These are phyloP conservation scores for Pseudomugil tenellus DNA, from an alignment of 2,797 vertebrate genomes.

Conservation along the genomic window DNA sequence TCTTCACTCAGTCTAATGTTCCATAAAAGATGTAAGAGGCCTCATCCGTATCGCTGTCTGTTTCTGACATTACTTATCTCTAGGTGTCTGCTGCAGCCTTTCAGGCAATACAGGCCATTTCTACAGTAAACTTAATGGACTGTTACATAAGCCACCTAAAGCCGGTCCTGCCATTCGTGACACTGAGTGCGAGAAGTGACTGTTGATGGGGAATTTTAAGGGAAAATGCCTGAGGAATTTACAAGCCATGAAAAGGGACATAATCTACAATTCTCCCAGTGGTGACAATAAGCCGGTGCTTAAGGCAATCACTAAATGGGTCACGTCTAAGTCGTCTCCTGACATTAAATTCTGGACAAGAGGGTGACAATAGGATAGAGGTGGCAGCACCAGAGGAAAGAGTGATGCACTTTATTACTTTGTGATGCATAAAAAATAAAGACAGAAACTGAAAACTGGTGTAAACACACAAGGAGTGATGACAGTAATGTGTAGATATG, in stretches of 20 bases:
- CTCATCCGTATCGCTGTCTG: constrained; percentile 63
- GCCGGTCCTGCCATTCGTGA: constrained; percentile 59
- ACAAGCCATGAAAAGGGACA: constrained; percentile 61
- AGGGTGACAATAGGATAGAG: constrained; percentile 14
- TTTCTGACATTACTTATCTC: constrained; percentile 74
- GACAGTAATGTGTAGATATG: background rate
- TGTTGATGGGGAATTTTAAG: constrained; percentile 52
- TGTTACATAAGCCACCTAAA: constrained; percentile 76
- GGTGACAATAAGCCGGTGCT: constrained; percentile 1
- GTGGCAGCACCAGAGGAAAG: constrained; percentile 1
- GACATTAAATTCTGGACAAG: constrained; percentile 29
- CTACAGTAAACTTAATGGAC: constrained; percentile 70
- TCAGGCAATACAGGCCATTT: constrained; percentile 61
- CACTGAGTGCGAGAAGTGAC: constrained; percentile 58
- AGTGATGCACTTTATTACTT: constrained; percentile 15
- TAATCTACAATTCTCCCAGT: constrained; percentile 40
- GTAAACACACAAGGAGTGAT: background rate
- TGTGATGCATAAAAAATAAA: background rate
- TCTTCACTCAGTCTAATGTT: constrained; percentile 76
- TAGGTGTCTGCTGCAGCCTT: constrained; percentile 70
- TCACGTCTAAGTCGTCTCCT: constrained; percentile 35
- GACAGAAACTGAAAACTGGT: background rate
- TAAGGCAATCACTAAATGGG: constrained; percentile 15
- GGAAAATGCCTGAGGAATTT: constrained; percentile 60
- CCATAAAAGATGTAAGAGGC: constrained; percentile 77